Evolutionary conservation across 2,888 invertebrate species (phyloP).

Genomic region (Melinaea marsaeus): DNA sequence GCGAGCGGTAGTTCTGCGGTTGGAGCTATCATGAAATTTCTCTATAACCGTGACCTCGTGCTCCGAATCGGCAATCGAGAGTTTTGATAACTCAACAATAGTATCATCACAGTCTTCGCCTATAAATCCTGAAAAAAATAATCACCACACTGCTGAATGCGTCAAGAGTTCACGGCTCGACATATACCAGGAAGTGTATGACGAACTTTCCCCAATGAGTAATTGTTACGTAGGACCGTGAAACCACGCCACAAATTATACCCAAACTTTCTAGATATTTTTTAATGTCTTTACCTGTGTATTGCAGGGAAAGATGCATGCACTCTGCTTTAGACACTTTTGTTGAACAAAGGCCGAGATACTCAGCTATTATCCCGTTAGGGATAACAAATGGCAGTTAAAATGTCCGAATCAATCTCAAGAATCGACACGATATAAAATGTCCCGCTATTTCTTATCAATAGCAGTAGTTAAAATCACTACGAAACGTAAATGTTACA

Average conservation of each 20-base stretch:
- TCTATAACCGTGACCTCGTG: constrained; percentile 68
- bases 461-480: constrained; percentile 55
- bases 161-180: constrained; percentile 45
- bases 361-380: constrained; percentile 77
- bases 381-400: constrained; percentile 70
- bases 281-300: constrained; percentile 63
- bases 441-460: constrained; percentile 50
- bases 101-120: constrained; percentile 78
- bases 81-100: constrained; percentile 73
- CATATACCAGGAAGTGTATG: constrained; percentile 67
- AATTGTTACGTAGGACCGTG: constrained; percentile 52
- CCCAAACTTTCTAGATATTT: constrained; percentile 9
- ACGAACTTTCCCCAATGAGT: constrained; percentile 70
- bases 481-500: constrained; percentile 48
- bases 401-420: constrained; percentile 49
- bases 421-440: constrained; percentile 46
- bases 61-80: constrained; percentile 69
- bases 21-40: constrained; percentile 61
- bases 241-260: constrained; percentile 39
- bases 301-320: constrained; percentile 78
- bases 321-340: constrained; percentile 77
- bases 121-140: constrained; percentile 68
- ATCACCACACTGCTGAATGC: constrained; percentile 21
- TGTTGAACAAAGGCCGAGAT: constrained; percentile 70
- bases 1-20: constrained; percentile 58